Conservation (phyloP, 2,888 invertebrate genomes). For the Drosophila picticornis region DNA sequence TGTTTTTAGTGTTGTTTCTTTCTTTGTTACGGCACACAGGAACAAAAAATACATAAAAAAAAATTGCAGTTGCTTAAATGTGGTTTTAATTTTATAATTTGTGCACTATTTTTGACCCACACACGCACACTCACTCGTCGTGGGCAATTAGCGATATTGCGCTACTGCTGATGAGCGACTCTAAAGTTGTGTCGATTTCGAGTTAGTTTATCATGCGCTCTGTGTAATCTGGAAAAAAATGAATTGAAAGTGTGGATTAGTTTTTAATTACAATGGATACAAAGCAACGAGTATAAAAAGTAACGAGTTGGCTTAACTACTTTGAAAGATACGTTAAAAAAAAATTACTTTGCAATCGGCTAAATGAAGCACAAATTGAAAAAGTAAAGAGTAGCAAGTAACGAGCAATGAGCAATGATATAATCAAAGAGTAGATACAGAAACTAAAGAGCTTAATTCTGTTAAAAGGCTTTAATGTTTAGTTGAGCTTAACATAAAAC, state of each 20-base stretch:
- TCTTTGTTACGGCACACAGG: constrained; percentile 37
- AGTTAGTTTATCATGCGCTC: constrained; percentile 41
- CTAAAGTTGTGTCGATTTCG: constrained; percentile 10
- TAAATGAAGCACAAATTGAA: neutral
- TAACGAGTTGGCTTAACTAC: neutral
- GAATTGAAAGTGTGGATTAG: constrained; percentile 27
- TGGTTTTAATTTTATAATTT: constrained; percentile 47
- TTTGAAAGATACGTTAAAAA: neutral
- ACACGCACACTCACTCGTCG: constrained; percentile 11
- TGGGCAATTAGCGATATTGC: constrained; percentile 24
- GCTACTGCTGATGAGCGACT: constrained; percentile 10
- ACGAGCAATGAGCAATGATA: neutral
- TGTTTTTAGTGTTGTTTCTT: constrained; percentile 18
- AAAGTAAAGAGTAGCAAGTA: neutral
- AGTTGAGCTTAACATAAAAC: neutral
- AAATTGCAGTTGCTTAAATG: constrained; percentile 41
- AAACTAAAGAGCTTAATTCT: neutral
- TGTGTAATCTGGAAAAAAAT: constrained; percentile 43
- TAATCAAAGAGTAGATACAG: neutral
- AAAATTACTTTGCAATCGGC: neutral
- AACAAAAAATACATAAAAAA: constrained; percentile 59
- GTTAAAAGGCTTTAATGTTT: neutral
- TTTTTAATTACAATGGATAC: neutral
- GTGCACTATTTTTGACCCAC: constrained; percentile 40
- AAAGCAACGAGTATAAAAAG: constrained; percentile 1